Evolutionary conservation across 2,113 vertebrate species (phyloP), one percentile per base, ranked within the genome.

Genomic region (Pluvianellus socialis): DNA sequence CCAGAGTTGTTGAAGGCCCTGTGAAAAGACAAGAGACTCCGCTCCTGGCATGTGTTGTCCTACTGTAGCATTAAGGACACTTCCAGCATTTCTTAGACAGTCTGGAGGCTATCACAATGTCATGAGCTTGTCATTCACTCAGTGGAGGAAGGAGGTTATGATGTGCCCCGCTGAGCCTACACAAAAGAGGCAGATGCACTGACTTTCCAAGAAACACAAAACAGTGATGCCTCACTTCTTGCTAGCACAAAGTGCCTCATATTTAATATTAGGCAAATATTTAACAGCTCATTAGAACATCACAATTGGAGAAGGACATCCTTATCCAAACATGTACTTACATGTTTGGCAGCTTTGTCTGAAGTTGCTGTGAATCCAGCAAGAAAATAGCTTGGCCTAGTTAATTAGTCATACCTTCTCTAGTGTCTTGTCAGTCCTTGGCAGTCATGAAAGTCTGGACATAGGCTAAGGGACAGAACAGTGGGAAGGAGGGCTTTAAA

Each of bases 391-490:
- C 65, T 95, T 95, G 86, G 95, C 91, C 95, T 94, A 94, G 85
- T 95, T 98, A 98, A 98, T 97, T 98, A 98, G 96, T 96, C 91
- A 94, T 95, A 94, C 83, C 94, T 97, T 96, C 92, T 97, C 92
- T 67, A 80, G 94, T 95, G 92, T 91, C 96, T 96, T 97, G 95
- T 97, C 98, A 97, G 95, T 76, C 90, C 66, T 94, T 98, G 97
- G 98, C 97, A 98, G 82, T 88, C 93, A 85, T 26, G 58, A 63
- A 80, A 68, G 87, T 90, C 96, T 97, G 95, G 94, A 95, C 94
- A 72, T 16, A 91, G 95, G 91, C 93, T 97, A 95, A 97, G 82
- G 66, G 76, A 72, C 67, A 93, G 77, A 92, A 87, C 93, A 93
- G 96, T 94, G 76, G 75, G 85, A 97, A 97, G 88, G 74, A 96